Percentiles rank a stretch among this genome's conserved stretches.
These are phyloP conservation scores for Drosophila ohnishii DNA, from an alignment of 1,140 invertebrate genomes.

Conservation along the genomic window DNA sequence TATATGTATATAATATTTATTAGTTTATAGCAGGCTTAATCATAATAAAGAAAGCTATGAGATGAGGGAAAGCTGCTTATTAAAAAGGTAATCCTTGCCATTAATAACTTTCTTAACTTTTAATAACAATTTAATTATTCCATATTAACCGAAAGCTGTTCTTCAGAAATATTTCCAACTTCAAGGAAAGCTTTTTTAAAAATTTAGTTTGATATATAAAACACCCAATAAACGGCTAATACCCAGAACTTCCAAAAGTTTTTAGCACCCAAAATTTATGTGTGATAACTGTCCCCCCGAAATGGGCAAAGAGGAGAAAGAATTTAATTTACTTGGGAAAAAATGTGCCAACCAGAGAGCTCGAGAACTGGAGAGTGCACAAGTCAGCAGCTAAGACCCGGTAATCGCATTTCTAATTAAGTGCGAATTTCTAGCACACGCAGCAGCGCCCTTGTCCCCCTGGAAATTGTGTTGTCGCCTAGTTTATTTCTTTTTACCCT, in stretches of 20 bases:
- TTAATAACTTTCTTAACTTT: no score
- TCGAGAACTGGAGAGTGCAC: slow-evolving; percentile 20
- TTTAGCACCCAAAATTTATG: slow-evolving; percentile 42
- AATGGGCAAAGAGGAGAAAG: slow-evolving; percentile 7
- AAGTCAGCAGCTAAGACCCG: slow-evolving; percentile 68
- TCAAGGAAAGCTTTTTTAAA: no score
- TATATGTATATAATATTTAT: no score
- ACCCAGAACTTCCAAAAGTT: slow-evolving; percentile 3
- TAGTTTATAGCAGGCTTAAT: no score
- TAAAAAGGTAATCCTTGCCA: no score
- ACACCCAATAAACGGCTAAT: neutral
- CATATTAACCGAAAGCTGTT: neutral
- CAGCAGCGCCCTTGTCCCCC: slow-evolving; percentile 23
- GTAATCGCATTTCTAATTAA: slow-evolving; percentile 80
- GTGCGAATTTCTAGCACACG: slow-evolving; percentile 65
- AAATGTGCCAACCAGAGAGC: slow-evolving; percentile 61
- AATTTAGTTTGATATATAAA: neutral
- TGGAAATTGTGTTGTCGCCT: slow-evolving; percentile 75
- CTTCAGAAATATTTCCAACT: neutral
- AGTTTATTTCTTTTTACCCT: slow-evolving; percentile 60
- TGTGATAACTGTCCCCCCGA: slow-evolving; percentile 3
- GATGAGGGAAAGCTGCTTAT: no score
- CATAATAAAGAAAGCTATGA: no score
- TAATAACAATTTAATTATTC: neutral
- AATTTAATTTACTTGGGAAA: slow-evolving; percentile 70